Conservation (phyloP, 1,140 invertebrate genomes). For the Probaryconus sp. region DNA sequence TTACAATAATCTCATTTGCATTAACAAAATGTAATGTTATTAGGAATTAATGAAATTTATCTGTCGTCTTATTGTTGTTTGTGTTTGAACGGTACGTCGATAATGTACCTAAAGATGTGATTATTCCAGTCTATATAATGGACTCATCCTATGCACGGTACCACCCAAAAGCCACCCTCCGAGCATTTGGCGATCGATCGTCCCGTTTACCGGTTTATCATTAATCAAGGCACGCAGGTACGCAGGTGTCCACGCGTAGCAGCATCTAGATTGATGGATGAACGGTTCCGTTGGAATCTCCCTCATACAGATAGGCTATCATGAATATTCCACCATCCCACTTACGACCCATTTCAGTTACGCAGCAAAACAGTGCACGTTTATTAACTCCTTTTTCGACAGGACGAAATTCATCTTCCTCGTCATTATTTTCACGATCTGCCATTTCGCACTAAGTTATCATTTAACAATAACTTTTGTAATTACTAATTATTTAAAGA, state of each 20-base stretch:
- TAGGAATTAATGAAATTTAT: slow-evolving; percentile 1
- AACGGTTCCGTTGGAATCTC: slow-evolving; percentile 32
- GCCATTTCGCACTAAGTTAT: no score
- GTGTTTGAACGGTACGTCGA: slow-evolving; percentile 23
- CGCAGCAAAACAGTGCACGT: slow-evolving; percentile 25
- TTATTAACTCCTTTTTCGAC: slow-evolving; percentile 44
- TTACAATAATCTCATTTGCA: not conserved
- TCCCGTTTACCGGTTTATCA: slow-evolving; percentile 53
- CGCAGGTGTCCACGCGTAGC: slow-evolving; percentile 50
- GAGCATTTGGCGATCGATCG: slow-evolving; percentile 54
- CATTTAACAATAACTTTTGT: no score
- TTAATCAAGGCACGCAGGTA: slow-evolving; percentile 59
- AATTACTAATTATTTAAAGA: no score
- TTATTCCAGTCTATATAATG: slow-evolving; percentile 40
- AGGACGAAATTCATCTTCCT: slow-evolving; percentile 11
- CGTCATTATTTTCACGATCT: no score
- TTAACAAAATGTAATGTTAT: slow-evolving; percentile 20
- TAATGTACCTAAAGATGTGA: slow-evolving; percentile 38
- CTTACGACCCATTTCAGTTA: slow-evolving; percentile 26
- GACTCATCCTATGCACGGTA: slow-evolving; percentile 5
- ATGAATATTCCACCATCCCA: slow-evolving; percentile 40
- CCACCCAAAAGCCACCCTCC: not conserved
- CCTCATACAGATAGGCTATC: slow-evolving; percentile 29
- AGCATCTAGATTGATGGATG: slow-evolving; percentile 53
- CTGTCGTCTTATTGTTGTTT: slow-evolving; percentile 28